Base-by-base conservation (phyloP, 2,888 invertebrate genomes). In the Campaea margaritaria region DNA sequence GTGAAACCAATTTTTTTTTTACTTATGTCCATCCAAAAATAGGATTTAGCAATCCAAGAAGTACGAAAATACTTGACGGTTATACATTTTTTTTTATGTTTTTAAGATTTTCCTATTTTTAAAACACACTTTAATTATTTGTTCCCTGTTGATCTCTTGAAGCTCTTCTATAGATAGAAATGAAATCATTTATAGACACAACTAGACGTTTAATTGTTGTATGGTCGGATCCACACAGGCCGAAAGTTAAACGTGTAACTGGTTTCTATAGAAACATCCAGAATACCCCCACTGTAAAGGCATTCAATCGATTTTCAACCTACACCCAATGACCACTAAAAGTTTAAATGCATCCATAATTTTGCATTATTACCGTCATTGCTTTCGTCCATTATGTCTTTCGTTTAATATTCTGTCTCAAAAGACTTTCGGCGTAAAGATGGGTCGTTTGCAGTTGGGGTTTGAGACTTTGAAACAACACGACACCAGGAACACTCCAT, bases 291-390 rank as follows among this genome's bases (percentile, higher is more conserved):
- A 34, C n/a, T 47, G 49, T 51, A 52, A 64, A 64, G 49, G 65
- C 55, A 59, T 47, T 38, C 42, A 58, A 53, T 58, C 53, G 70
- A 71, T 73, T 74, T 72, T 70, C 31, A 28, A 58, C 43, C 15
- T 44, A 38, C 48, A 48, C 16, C 75, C 77, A 70, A 74, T 75
- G 75, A 59, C 66, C 63, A 60, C 63, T 65, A 58, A 72, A 21
- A 73, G 68, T 58, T 75, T 59, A 58, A 76, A 83, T 77, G 78
- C 75, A 70, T 82, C 78, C 78, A 80, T 79, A 80, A 76, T 79
- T 83, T 82, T 74, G 70, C 75, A 79, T 81, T 81, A 79, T 78
- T 79, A 75, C 78, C 74, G 72, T 76, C 78, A 74, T 75, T 72
- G 72, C 69, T 59, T 72, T 65, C 68, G 67, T 61, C 69, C 65